Conservation (phyloP, 2,797 vertebrate species). For the Pipistrellus pygmaeus region DNA sequence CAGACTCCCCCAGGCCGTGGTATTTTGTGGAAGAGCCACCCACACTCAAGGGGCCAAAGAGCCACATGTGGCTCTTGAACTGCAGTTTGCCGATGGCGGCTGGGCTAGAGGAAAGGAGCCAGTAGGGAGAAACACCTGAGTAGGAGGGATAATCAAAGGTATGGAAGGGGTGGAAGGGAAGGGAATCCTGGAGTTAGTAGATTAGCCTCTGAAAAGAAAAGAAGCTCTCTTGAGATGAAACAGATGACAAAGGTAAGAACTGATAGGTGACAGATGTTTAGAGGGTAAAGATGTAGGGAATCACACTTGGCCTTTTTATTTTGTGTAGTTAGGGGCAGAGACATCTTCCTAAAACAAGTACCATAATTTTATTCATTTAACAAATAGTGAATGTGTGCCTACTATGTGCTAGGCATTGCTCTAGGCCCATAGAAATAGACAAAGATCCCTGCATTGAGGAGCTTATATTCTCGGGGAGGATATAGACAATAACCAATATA, state of each 20-base stretch:
- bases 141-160: background rate
- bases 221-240: background rate
- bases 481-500: background rate
- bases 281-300: background rate
- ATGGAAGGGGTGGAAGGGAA: background rate
- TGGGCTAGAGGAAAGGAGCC: background rate
- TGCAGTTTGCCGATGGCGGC: too few relatives aligned
- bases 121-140: background rate
- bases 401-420: slow-evolving; percentile 12
- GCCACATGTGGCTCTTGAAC: too few relatives aligned
- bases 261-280: background rate
- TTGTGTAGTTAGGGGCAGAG: background rate
- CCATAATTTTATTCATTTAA: background rate
- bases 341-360: slow-evolving; percentile 3
- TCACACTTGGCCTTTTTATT: background rate
- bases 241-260: background rate
- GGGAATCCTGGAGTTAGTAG: background rate
- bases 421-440: background rate
- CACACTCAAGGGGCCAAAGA: too few relatives aligned
- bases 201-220: background rate
- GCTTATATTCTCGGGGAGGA: background rate
- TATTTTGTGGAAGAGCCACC: too few relatives aligned
- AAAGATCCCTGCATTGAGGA: background rate
- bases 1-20: too few relatives aligned
- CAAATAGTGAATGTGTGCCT: background rate